Evolutionary conservation across 2,797 vertebrate species (phyloP), one percentile per base, ranked within the genome.

Genomic region (Darevskia nairensis): DNA sequence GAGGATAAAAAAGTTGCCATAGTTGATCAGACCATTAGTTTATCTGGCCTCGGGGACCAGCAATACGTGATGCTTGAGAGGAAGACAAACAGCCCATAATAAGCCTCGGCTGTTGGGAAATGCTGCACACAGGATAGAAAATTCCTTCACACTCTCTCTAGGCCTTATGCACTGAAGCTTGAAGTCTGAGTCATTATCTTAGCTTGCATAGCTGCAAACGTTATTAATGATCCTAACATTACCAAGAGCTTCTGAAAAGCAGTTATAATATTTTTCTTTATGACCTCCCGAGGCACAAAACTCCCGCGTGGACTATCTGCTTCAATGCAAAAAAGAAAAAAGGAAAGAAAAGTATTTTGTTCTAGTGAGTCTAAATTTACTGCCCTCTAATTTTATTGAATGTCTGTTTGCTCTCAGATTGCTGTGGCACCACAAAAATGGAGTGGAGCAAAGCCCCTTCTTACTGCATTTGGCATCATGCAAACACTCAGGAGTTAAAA

Each of bases 101-200:
- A 91, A 55, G 88, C 8, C 85, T 69, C 68, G 8, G 41, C 17
- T 86, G 75, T 55, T 84, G 82, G 59, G 66, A 93, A 95, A 89
- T 84, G 21, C 3, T 72, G 3, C 17, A 85, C 66, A 83, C 55
- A 6, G 5, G 82, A 74, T 71, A 91, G 71, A 84, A 92, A 88
- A 92, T 78, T 88, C 29, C 46, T 83, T n/a, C 11, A 81, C 59
- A 27, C 32, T 4, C 29, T 80, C 84, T 83, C 6, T 89, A 50
- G 87, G 0, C 64, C 64, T 91, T 89, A 66, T 55, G 86, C 84
- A 92, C 1, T 79, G 85, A 90, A 92, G 76, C 77, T 86, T 91
- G 41, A 92, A 61, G 46, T 83, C 88, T 91, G n/a, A 92, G 44
- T 89, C 13, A 0, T 66, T 76, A 13, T 89, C 55, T 92, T 46